Base-by-base conservation (phyloP, 2,888 invertebrate species). In the Gnatocerus cornutus region DNA sequence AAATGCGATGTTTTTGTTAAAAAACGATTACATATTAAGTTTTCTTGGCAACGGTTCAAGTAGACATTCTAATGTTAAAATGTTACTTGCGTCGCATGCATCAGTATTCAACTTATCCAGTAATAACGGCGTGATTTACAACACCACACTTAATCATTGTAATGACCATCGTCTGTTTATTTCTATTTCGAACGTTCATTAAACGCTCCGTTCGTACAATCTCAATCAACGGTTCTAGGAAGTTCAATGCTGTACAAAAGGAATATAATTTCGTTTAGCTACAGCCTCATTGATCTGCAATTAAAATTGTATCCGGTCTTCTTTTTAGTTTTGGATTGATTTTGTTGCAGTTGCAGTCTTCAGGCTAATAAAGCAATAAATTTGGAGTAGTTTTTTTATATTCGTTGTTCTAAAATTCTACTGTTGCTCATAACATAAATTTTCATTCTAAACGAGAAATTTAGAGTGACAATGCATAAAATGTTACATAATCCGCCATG, bases 81-180 rank as follows among this genome's bases (percentile, higher is more conserved):
- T 63, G 75, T 72, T 68, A 71, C 72, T 73, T 76, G 72, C 69
- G 70, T 71, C 71, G 71, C 69, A 72, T 74, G 74, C 74, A 75
- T 78, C 76, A 76, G 73, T 75, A 72, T 76, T 76, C 74, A 75
- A 75, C 75, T 75, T 76, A 74, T 75, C 75, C 77, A 73, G 77
- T 77, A 80, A 81, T 80, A 79, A 79, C 74, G 75, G 73, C 77
- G 75, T 80, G 79, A 81, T 79, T 80, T 80, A 79, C 77, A 79
- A 74, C 76, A 73, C 74, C 73, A 73, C 78, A 75, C 78, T 80
- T 81, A 78, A 80, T 80, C 79, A 80, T 78, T 75, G 76, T 79
- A 81, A 81, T 79, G 76, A 77, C 78, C 76, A 77, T 77, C 76
- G 77, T 79, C 76, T 77, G 76, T 74, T 79, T 79, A 79, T 80